Conservation (phyloP, 2,888 invertebrate genomes). For the Apoderus coryli region DNA sequence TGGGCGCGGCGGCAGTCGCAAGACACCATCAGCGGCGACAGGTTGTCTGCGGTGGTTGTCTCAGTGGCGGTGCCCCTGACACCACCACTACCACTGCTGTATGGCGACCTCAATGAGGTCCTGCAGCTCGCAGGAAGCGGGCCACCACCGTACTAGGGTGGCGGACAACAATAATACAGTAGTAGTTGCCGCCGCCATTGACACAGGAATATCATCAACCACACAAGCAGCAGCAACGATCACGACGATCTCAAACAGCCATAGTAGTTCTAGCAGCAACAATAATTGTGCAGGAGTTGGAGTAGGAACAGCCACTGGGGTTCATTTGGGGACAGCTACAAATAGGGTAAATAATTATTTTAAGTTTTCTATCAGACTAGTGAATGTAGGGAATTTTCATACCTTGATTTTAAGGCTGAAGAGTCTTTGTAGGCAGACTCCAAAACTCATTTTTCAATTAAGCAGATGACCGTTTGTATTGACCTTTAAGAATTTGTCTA, state of each 20-base stretch:
- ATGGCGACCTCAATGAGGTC: constrained; percentile 71
- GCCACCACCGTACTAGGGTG: constrained; percentile 58
- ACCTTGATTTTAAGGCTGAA: too few species aligned
- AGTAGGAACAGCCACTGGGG: constrained; percentile 2
- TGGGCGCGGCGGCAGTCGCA: neutral
- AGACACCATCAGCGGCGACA: constrained; percentile 40
- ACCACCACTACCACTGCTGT: constrained; percentile 44
- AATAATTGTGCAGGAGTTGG: neutral
- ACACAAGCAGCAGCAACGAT: constrained; percentile 15
- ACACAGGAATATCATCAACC: constrained; percentile 21
- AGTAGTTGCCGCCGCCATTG: constrained; percentile 23
- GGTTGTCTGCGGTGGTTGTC: constrained; percentile 34
- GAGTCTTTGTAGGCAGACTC: too few species aligned
- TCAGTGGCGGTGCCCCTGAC: constrained; percentile 45
- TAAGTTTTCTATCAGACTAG: too few species aligned
- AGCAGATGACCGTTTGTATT: too few species aligned
- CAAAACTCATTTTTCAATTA: too few species aligned
- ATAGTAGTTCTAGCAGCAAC: constrained; percentile 10
- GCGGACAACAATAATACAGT: too few species aligned
- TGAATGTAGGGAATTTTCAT: too few species aligned
- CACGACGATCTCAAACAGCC: constrained; percentile 14
- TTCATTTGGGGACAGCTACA: constrained; percentile 6
- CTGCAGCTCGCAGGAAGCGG: constrained; percentile 43
- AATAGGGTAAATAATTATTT: too few species aligned
- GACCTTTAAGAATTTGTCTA: too few species aligned